Percentiles rank a stretch among this genome's conserved stretches.
Evolutionary conservation across 2,113 vertebrate species (phyloP).

Genomic region (Prionailurus bengalensis): DNA sequence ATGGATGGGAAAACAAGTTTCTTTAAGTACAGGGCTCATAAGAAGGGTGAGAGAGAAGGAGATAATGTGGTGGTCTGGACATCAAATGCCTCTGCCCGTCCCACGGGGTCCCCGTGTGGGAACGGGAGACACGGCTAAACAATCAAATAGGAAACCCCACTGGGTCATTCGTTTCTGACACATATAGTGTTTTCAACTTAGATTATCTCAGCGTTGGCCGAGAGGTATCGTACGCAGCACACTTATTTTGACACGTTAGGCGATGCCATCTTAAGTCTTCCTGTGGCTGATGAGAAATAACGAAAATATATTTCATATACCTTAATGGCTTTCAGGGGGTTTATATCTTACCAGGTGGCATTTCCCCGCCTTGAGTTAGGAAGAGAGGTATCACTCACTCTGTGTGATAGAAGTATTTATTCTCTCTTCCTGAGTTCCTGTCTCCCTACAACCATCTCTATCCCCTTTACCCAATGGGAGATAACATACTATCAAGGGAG

Average conservation of each 20-base stretch:
- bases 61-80: accelerated
- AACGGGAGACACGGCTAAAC: accelerated
- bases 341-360: background rate
- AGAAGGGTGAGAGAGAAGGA: background rate
- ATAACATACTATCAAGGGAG: background rate
- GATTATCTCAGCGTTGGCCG: background rate
- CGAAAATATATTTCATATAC: background rate
- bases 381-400: background rate
- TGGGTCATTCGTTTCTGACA: background rate
- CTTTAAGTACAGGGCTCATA: background rate
- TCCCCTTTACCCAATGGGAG: background rate
- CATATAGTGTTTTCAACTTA: background rate
- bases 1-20: background rate
- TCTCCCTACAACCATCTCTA: background rate
- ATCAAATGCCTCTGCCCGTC: background rate
- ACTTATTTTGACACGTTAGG: background rate
- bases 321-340: background rate
- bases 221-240: background rate
- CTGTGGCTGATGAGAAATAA: background rate
- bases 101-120: background rate
- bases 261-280: background rate
- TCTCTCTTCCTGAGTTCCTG: background rate
- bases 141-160: background rate
- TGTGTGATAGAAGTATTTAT: background rate
- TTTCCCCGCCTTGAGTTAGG: background rate